Conservation (phyloP, 2,888 invertebrate genomes). For the Onchidella celtica region DNA sequence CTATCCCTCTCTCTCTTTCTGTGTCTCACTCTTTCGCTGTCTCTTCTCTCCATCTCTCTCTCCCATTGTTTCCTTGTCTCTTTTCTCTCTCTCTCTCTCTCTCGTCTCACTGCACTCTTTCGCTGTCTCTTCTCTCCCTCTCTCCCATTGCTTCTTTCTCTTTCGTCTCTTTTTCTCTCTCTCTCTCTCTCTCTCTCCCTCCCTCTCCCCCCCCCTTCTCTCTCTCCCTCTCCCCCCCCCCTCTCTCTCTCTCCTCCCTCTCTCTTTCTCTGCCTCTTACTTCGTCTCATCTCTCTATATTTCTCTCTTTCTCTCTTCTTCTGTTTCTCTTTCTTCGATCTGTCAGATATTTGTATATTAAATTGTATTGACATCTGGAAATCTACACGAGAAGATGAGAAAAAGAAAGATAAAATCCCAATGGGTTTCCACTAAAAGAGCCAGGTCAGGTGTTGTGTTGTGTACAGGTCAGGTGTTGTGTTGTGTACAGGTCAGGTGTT, state of each 20-base stretch:
- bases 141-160: not conserved
- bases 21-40: not conserved
- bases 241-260: not conserved
- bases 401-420: too few relatives aligned
- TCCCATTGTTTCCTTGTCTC: not conserved
- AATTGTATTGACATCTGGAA: too few relatives aligned
- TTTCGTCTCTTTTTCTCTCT: not conserved
- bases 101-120: not conserved
- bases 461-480: too few relatives aligned
- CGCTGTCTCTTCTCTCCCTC: not conserved
- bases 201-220: not conserved
- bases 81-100: not conserved
- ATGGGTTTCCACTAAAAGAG: too few relatives aligned
- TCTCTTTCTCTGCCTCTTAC: not conserved
- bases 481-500: too few relatives aligned
- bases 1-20: not conserved
- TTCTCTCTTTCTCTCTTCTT: not conserved
- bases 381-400: too few relatives aligned
- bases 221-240: not conserved
- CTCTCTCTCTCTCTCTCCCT: not conserved
- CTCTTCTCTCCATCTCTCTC: not conserved
- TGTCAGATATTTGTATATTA: too few relatives aligned
- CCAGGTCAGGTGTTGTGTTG: too few relatives aligned
- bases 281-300: not conserved
- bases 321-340: not conserved